A percentile compares a stretch with the other conserved stretches of the same genome.
These are phyloP conservation scores for Ceuthmochares aereus DNA, from an alignment of 2,113 vertebrate genomes.

Conservation along the genomic window DNA sequence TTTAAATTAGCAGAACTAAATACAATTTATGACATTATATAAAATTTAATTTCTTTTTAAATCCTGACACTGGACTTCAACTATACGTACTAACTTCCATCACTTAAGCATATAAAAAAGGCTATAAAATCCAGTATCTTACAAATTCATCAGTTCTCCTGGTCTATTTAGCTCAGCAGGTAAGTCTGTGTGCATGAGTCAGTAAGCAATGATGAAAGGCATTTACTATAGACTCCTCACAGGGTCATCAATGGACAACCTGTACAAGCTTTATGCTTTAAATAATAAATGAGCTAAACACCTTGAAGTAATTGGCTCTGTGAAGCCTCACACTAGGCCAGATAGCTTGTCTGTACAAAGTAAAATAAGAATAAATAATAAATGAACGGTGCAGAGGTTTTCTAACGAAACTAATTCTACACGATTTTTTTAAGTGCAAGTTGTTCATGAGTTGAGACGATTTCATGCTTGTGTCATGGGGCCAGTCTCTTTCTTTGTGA, in stretches of 20 bases:
- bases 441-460: slow-evolving; percentile 21
- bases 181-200: slow-evolving; percentile 51
- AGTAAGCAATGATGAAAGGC: slow-evolving; percentile 83
- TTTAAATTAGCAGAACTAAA: neutral
- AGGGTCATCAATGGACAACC: slow-evolving; percentile 84
- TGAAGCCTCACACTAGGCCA: slow-evolving; percentile 81
- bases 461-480: slow-evolving; percentile 28
- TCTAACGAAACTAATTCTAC: slow-evolving; percentile 69
- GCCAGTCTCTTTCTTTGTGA: slow-evolving; percentile 45
- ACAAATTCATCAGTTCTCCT: slow-evolving; percentile 44
- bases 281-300: slow-evolving; percentile 92
- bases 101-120: slow-evolving; percentile 43
- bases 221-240: slow-evolving; percentile 78
- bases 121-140: slow-evolving; percentile 49
- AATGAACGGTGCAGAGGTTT: slow-evolving; percentile 82
- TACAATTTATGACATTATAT: neutral
- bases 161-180: slow-evolving; percentile 71
- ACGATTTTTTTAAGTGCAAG: slow-evolving; percentile 34
- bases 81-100: neutral
- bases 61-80: neutral
- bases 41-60: slow-evolving; percentile 3
- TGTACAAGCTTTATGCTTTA: slow-evolving; percentile 86
- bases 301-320: slow-evolving; percentile 88
- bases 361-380: slow-evolving; percentile 92
- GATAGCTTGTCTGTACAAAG: slow-evolving; percentile 88